Evolutionary conservation across 1,140 invertebrate species (phyloP).

Genomic region (Helicorthomorpha holstii): DNA sequence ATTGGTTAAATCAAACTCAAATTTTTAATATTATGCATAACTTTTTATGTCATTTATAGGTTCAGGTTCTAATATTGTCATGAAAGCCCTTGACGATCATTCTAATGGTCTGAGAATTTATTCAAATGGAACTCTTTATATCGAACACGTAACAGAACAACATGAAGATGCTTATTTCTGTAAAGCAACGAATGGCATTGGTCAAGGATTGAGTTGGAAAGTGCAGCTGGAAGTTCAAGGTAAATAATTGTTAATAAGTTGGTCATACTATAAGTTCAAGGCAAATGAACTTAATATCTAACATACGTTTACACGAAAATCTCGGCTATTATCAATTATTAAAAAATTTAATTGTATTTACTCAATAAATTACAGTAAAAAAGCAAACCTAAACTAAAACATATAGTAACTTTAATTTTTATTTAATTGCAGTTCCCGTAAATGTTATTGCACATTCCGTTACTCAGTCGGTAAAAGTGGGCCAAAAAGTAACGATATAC

Average conservation of each 20-base stretch:
- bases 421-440: constrained; percentile 7
- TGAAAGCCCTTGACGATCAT: not conserved
- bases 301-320: not conserved
- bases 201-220: constrained; percentile 48
- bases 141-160: constrained; percentile 75
- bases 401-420: too few relatives aligned
- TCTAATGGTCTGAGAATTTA: constrained; percentile 1
- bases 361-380: too few relatives aligned
- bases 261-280: not conserved
- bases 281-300: not conserved
- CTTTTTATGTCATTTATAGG: not conserved
- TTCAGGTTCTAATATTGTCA: not conserved
- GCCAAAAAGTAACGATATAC: constrained; percentile 76
- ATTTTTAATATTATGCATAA: not conserved
- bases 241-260: constrained; percentile 29
- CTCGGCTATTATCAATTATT: not conserved
- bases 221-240: constrained; percentile 83
- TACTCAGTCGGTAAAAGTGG: constrained; percentile 72
- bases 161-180: constrained; percentile 66
- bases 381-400: too few relatives aligned
- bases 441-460: constrained; percentile 16
- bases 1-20: too few relatives aligned
- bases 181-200: constrained; percentile 10
- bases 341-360: too few relatives aligned
- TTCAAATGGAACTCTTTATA: constrained; percentile 63